Base-by-base conservation (phyloP, 1,140 invertebrate genomes). In the Sycophila sp. region DNA sequence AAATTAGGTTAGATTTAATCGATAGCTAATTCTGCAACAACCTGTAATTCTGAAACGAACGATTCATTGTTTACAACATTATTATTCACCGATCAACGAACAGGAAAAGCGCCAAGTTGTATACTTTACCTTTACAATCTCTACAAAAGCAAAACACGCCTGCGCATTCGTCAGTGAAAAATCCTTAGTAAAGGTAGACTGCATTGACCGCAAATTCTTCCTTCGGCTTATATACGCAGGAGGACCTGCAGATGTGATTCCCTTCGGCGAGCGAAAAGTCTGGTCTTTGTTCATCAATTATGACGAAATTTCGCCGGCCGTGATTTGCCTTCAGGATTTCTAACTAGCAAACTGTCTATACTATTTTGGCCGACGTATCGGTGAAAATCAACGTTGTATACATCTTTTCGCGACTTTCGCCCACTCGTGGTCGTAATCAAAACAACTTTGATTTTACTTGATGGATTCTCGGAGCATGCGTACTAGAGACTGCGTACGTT, bases 1-100 rank as follows among this genome's bases (percentile, higher is more conserved):
- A n/a, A 66, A 40, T 40, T 66, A 66, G 53, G 64, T 67, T 47
- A 58, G 19, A 56, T 55, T 26, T 1, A 32, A 28, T 30, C 11
- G n/a, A n/a, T n/a, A 4, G 15, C 32, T 4, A 32, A 30, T 32
- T 22, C 15, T 6, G 8, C 56, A 22, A 24, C 11, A 67, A 2
- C 45, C 13, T 22, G 47, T 15, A 19, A 5, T 19, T 17, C 51
- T 67, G 6, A 47, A 47, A 8, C 7, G 24, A 45, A 47, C 45
- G 10, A 15, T n/a, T 24, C 30, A 19, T 22, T 47, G 13, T 47
- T 56, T 28, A 45, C 8, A 55, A 3, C 47, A 3, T 30, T 32
- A 58, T 58, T 67, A 24, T 45, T 45, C 13, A 6, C n/a, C 6
- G 5, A 4, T 13, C 17, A 65, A 10, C 2, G 10, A 28, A 0